Conservation (phyloP, 2,888 invertebrate genomes). For the Stenolophus ochropezus region DNA sequence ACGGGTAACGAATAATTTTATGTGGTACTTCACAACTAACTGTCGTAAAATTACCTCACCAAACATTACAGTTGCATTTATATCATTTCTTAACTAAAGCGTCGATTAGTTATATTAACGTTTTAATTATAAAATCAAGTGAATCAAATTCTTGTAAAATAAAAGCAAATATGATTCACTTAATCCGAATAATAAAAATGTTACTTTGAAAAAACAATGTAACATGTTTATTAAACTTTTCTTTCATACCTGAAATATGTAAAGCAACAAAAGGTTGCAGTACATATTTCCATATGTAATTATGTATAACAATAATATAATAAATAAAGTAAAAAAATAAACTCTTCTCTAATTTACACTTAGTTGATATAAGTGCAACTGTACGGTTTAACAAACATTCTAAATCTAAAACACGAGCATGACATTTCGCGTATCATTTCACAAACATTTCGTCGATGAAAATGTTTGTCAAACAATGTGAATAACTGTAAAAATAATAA, state of each 20-base stretch:
- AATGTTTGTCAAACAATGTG: slow-evolving; percentile 70
- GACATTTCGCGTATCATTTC: slow-evolving; percentile 63
- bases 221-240: slow-evolving; percentile 10
- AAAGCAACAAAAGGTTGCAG: slow-evolving; percentile 4
- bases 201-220: background rate
- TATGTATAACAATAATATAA: slow-evolving; percentile 57
- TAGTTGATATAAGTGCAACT: slow-evolving; percentile 57
- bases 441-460: slow-evolving; percentile 63
- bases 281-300: slow-evolving; percentile 38
- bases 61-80: slow-evolving; percentile 58
- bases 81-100: slow-evolving; percentile 37
- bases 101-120: slow-evolving; percentile 24
- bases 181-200: slow-evolving; percentile 15
- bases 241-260: slow-evolving; percentile 5
- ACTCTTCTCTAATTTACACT: slow-evolving; percentile 44
- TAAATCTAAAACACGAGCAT: slow-evolving; percentile 63
- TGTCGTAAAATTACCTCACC: slow-evolving; percentile 51
- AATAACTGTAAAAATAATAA: slow-evolving; percentile 63
- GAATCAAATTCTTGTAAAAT: slow-evolving; percentile 42
- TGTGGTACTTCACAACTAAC: slow-evolving; percentile 53
- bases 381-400: slow-evolving; percentile 63
- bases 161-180: slow-evolving; percentile 40
- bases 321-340: slow-evolving; percentile 61
- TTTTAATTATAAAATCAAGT: slow-evolving; percentile 15
- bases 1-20: slow-evolving; percentile 71